Conservation (phyloP, 2,797 vertebrate species). For the Geotrypetes seraphini region DNA sequence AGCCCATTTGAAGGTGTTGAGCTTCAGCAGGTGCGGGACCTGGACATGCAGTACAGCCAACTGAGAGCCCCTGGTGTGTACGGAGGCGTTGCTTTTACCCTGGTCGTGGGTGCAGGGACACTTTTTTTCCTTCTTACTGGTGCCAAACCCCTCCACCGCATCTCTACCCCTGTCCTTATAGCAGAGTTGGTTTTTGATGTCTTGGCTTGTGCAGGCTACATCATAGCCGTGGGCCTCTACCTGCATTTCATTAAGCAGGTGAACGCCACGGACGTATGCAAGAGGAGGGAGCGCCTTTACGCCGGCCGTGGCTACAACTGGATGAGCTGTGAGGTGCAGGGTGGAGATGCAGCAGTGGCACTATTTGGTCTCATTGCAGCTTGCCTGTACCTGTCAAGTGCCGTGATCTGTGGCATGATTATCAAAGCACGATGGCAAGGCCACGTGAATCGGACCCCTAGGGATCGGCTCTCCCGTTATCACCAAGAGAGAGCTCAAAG, state of each 20-base stretch:
- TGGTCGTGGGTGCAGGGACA: constrained; percentile 51
- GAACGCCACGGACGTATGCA: constrained; percentile 76
- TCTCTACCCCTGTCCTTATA: constrained; percentile 41
- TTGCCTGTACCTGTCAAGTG: constrained; percentile 63
- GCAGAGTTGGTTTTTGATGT: constrained; percentile 64
- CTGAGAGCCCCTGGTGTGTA: constrained; percentile 78
- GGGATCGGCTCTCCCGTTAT: not conserved
- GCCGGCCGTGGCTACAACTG: constrained; percentile 75
- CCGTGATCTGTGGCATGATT: constrained; percentile 51
- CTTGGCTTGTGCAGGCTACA: constrained; percentile 52
- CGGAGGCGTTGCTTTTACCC: constrained; percentile 62
- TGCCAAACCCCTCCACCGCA: constrained; percentile 57
- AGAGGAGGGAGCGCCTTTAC: constrained; percentile 66
- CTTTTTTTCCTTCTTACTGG: constrained; percentile 67
- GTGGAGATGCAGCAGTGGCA: constrained; percentile 73
- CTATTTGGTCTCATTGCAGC: constrained; percentile 75
- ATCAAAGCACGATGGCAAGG: constrained; percentile 34
- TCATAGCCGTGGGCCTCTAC: constrained; percentile 71
- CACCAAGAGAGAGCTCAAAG: not conserved
- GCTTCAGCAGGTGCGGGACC: constrained; percentile 60
- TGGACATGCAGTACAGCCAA: constrained; percentile 78
- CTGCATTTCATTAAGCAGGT: constrained; percentile 69
- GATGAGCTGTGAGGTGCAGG: constrained; percentile 80
- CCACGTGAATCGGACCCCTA: not conserved
- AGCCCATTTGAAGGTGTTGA: constrained; percentile 72